Conservation (phyloP, 2,888 invertebrate genomes). For the Acleris sparsana region DNA sequence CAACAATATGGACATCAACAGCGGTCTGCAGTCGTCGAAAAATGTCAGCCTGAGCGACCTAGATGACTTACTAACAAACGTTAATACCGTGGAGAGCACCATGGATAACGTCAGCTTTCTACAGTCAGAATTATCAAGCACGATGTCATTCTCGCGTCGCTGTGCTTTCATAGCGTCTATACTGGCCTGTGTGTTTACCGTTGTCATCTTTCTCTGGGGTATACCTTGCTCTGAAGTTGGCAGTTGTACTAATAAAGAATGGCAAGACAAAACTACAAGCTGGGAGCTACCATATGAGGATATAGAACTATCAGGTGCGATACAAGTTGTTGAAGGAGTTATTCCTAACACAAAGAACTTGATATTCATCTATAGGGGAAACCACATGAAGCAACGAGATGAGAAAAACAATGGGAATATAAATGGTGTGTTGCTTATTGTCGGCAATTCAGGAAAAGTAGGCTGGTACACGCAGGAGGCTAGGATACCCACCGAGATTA, state of each 20-base stretch:
- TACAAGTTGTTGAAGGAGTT: constrained; percentile 87
- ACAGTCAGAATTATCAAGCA: constrained; percentile 75
- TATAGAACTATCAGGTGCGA: constrained; percentile 87
- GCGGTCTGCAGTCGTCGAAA: constrained; percentile 72
- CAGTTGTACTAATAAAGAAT: constrained; percentile 84
- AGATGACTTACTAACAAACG: constrained; percentile 76
- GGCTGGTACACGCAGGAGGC: constrained; percentile 89
- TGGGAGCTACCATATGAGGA: constrained; percentile 88
- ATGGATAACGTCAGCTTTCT: constrained; percentile 79
- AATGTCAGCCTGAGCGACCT: constrained; percentile 76
- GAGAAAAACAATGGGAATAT: constrained; percentile 74
- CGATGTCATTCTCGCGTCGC: constrained; percentile 87
- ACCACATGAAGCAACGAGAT: constrained; percentile 82
- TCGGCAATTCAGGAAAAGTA: constrained; percentile 87
- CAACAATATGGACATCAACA: constrained; percentile 75
- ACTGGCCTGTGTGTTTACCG: constrained; percentile 87
- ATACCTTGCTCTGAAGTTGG: constrained; percentile 89
- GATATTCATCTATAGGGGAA: constrained; percentile 89
- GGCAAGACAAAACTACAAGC: constrained; percentile 84
- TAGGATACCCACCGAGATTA: constrained; percentile 87
- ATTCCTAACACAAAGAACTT: constrained; percentile 87
- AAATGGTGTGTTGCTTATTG: constrained; percentile 88
- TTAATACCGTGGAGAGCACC: constrained; percentile 75
- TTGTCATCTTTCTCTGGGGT: constrained; percentile 89
- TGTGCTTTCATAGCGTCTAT: constrained; percentile 88